phyloP scores from a whole-genome alignment of 1,140 invertebrate genomes.

The Zaprionus ghesquierei region DNA sequence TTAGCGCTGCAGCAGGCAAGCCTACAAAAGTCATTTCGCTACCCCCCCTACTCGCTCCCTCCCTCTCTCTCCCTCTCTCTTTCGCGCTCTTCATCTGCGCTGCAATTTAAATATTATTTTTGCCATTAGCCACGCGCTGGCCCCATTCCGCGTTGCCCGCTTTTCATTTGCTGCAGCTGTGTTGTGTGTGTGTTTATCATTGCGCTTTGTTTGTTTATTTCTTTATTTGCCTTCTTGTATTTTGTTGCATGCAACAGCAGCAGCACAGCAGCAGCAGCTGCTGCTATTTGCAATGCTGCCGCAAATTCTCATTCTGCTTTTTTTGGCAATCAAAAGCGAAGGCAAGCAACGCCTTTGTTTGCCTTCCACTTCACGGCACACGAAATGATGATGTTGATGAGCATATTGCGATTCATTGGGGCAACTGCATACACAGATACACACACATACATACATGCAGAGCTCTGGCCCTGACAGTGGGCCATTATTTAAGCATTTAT shows the following conservation, averaged over 20 bases:
- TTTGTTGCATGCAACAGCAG: constrained; percentile 28
- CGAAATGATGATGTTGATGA: constrained; percentile 13
- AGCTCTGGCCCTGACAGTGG: neutral
- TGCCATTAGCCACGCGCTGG: constrained; percentile 41
- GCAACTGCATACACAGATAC: no score
- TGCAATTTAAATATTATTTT: constrained; percentile 61
- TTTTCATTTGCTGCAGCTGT: neutral
- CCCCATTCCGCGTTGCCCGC: constrained; percentile 3
- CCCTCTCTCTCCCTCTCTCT: neutral
- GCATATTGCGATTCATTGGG: neutral
- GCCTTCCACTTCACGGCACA: neutral
- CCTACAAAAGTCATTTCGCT: neutral
- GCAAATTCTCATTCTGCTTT: constrained; percentile 14
- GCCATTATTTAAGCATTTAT: neutral
- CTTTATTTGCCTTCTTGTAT: constrained; percentile 32
- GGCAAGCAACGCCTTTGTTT: constrained; percentile 7
- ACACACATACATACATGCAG: no score
- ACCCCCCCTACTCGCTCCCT: neutral
- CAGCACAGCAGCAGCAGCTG: constrained; percentile 10
- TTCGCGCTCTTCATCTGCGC: neutral
- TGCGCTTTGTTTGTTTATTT: constrained; percentile 62
- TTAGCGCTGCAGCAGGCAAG: constrained; percentile 18
- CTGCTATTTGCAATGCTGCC: constrained; percentile 12
- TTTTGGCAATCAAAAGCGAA: neutral
- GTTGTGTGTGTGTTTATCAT: constrained; percentile 32